Percentiles rank a stretch among this genome's conserved stretches.
Conservation (phyloP, 2,888 invertebrate genomes). For the Laothoe populi region DNA sequence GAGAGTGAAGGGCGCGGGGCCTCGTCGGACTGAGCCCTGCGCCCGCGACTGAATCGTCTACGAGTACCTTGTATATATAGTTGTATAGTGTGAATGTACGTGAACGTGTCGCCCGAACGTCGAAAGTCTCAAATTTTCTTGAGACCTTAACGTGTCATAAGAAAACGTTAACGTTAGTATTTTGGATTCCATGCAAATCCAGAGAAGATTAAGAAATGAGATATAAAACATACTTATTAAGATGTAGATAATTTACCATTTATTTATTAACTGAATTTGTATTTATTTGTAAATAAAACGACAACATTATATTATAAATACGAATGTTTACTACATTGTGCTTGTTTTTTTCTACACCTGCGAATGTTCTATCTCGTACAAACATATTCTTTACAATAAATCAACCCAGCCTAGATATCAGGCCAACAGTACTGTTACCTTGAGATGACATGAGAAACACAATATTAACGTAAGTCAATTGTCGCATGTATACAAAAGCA, state of each 20-base stretch:
- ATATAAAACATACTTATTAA: slow-evolving; percentile 84
- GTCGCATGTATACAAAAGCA: neutral
- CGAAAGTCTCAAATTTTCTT: slow-evolving; percentile 84
- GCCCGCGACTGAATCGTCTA: slow-evolving; percentile 74
- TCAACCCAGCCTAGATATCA: neutral
- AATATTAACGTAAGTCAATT: neutral
- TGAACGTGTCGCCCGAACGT: slow-evolving; percentile 85
- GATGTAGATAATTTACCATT: slow-evolving; percentile 85
- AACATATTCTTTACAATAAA: neutral
- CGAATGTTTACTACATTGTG: slow-evolving; percentile 84
- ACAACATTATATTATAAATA: slow-evolving; percentile 84
- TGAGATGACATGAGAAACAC: neutral
- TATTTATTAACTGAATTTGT: slow-evolving; percentile 86
- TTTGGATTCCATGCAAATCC: slow-evolving; percentile 80
- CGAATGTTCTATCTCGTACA: neutral
- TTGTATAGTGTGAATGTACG: slow-evolving; percentile 84
- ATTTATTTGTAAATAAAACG: slow-evolving; percentile 85
- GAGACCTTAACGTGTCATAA: slow-evolving; percentile 84
- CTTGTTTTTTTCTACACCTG: slow-evolving; percentile 70
- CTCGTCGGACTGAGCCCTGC: slow-evolving; percentile 68
- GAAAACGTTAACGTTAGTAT: slow-evolving; percentile 83
- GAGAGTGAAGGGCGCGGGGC: slow-evolving; percentile 72
- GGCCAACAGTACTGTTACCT: slow-evolving; percentile 1
- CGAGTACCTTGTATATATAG: slow-evolving; percentile 83
- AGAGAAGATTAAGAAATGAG: slow-evolving; percentile 84